These are phyloP conservation scores for Axinella damicornis DNA, from an alignment of 37 sponge, comb jelly and placozoan genomes.

Conservation along the genomic window DNA sequence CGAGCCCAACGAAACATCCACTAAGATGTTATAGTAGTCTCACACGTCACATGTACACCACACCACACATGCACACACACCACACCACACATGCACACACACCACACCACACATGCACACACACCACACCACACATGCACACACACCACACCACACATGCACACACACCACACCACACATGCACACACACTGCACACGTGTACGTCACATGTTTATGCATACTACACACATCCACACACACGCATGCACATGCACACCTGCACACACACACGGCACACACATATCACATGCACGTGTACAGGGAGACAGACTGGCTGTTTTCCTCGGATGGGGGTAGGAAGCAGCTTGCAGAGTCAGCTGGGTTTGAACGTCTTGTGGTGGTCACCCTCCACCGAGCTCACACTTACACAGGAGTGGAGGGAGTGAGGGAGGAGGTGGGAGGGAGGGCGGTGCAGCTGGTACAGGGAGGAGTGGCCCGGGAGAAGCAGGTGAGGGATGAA, in stretches of 20 bases:
- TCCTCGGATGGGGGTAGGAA: slow-evolving; percentile 55
- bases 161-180: no score
- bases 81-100: no score
- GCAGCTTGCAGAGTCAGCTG: slow-evolving; percentile 76
- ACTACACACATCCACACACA: no score
- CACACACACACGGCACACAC: background rate
- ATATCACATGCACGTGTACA: background rate
- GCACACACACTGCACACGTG: no score
- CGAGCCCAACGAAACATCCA: no score
- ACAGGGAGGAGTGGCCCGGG: slow-evolving; percentile 29
- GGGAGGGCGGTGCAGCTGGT: slow-evolving; percentile 65
- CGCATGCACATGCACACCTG: background rate
- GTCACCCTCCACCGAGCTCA: slow-evolving; percentile 81
- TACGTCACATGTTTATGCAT: no score
- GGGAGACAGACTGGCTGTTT: slow-evolving; percentile 88
- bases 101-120: no score
- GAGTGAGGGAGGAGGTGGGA: slow-evolving; percentile 78
- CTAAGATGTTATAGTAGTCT: no score
- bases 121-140: no score
- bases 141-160: no score
- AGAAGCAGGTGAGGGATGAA: slow-evolving; percentile 39
- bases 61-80: no score
- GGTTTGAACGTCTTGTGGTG: slow-evolving; percentile 76
- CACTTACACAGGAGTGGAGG: slow-evolving; percentile 61
- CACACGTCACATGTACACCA: no score